Percentiles rank a stretch among this genome's conserved stretches.
phyloP scores from a whole-genome alignment of 2,113 vertebrate species.

The Gallinago paraguaiae region DNA sequence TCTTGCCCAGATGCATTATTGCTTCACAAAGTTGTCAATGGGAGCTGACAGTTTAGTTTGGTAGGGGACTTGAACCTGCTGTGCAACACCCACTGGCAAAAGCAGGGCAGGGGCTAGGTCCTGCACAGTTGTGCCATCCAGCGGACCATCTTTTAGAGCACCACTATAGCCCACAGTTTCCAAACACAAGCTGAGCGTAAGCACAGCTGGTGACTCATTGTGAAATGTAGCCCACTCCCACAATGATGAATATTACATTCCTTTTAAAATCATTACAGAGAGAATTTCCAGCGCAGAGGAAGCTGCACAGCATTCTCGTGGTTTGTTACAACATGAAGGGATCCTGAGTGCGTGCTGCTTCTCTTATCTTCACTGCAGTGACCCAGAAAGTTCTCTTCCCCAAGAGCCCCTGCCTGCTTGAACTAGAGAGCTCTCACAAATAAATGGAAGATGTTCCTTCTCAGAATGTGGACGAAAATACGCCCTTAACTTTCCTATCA shows the following conservation, averaged over 20 bases:
- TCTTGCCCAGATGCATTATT: not conserved
- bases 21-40: not conserved
- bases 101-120: not conserved
- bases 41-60: not conserved
- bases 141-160: not conserved
- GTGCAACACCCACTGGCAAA: not conserved
- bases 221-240: not conserved
- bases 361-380: not conserved
- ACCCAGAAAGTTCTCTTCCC: not conserved
- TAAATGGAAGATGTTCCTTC: not conserved
- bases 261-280: not conserved
- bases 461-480: not conserved
- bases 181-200: not conserved
- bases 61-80: not conserved
- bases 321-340: not conserved
- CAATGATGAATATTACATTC: not conserved
- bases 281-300: not conserved
- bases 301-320: not conserved
- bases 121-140: fast-evolving
- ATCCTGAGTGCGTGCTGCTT: not conserved
- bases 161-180: fast-evolving
- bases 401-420: not conserved
- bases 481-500: not conserved
- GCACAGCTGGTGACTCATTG: not conserved
- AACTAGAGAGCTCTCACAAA: not conserved